Evolutionary conservation across 2,797 vertebrate genomes (phyloP), one percentile per base, ranked within the genome.

Genomic region (Ptychadena robeensis): DNA sequence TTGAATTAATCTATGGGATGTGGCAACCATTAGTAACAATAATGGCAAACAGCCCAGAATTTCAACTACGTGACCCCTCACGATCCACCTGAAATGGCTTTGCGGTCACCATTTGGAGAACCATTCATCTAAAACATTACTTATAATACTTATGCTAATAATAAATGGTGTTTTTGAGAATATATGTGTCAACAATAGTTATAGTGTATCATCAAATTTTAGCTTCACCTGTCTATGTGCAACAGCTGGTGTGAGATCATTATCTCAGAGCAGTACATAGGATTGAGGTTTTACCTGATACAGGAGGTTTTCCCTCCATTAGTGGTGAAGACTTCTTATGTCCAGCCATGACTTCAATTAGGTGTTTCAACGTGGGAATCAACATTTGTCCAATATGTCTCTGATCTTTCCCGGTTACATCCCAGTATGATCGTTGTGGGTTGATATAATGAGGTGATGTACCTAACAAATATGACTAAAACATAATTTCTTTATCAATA

Each of bases 291-390:
- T 87, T 75, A 81, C 85, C 75, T 75, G 48, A 40, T 28, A 9
- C 67, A 38, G 83, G 82, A 14, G 80, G 85, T 44, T 63, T 32
- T 1, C 31, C 64, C 27, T 82, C 86, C 0, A 81, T 35, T 15
- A 78, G 40, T 0, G 5, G 30, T 0, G 10, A 4, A 0, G 0
- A 65, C 27, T 81, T 89, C 89, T 91, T 90, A 3, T 81, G 92
- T 35, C 91, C 89, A 69, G 91, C 86, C 79, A 97, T 87, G 2
- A 89, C 63, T 32, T 90, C 91, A 63, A 94, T 89, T 15, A 92
- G 87, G 61, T 87, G 88, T 77, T 91, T 93, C 81, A 98, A 90
- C 69, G 95, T 91, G 0, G 94, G 94, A 85, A 96, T 87, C 83
- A 96, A 87, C 35, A 91, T 22, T 91, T 91, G 44, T 93, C 86